Conservation (phyloP, 2,113 vertebrate species). For the Orientallactaga bullata region DNA sequence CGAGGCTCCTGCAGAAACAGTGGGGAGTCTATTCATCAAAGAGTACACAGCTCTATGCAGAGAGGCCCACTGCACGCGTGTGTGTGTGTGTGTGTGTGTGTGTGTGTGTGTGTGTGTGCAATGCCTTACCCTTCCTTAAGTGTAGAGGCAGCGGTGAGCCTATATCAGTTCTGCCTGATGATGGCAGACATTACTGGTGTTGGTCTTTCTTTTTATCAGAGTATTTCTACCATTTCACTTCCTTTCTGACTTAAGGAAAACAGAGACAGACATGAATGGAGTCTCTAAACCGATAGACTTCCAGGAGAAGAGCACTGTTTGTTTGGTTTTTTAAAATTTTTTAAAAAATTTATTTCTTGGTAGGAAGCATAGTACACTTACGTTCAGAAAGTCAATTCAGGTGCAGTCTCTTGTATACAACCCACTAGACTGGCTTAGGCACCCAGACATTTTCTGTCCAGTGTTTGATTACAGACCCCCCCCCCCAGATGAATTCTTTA, state of each 20-base stretch:
- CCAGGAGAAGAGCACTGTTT: too few relatives aligned
- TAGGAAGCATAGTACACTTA: neutral
- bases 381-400: neutral
- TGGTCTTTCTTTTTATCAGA: neutral
- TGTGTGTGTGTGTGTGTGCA: too few relatives aligned
- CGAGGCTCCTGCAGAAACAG: neutral
- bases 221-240: neutral
- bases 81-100: too few relatives aligned
- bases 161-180: neutral
- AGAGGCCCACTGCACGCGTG: too few relatives aligned
- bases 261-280: neutral
- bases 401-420: rapidly evolving
- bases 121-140: neutral
- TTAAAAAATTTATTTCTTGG: constrained; percentile 4
- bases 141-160: neutral
- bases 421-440: neutral
- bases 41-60: rapidly evolving
- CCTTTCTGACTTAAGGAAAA: constrained; percentile 9
- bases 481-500: neutral
- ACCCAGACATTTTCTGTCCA: neutral
- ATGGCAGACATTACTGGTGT: neutral
- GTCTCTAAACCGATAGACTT: neutral
- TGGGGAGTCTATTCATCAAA: neutral
- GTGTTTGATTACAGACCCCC: neutral
- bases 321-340: too few relatives aligned